Evolutionary conservation across 2,888 invertebrate species (phyloP), one percentile per base, ranked within the genome.

Genomic region (Epistrophella euchroma): DNA sequence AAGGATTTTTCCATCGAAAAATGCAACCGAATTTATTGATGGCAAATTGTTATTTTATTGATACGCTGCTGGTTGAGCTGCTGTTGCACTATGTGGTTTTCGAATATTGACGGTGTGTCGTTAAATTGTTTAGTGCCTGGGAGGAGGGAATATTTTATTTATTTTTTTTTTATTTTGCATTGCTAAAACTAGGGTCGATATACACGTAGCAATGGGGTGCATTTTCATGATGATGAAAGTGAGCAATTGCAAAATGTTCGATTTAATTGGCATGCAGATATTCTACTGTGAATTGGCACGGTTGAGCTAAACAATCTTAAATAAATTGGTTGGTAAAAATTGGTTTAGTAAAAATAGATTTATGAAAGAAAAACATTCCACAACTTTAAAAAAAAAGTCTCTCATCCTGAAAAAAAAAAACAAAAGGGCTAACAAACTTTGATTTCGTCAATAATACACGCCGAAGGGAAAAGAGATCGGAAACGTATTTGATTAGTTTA

Each of bases 21-120:
- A 62, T 40, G 56, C 58, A 70, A 28, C 68, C 73, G 72, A 81
- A 80, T 81, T 86, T 86, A 86, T 86, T 81, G 85, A 78, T 78
- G 71, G 82, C 77, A 74, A 78, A 82, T 86, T 78, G 82, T 56
- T 74, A 72, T 81, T 86, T 86, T 81, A 77, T 77, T 70, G 73
- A 68, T 70, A 64, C 55, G 72, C 80, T 52, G 58, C 74, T 76
- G 70, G 35, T 56, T n/a, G 45, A 55, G 28, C 11, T 45, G 64
- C 17, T 47, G 19, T 4, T 56, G 22, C 60, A 40, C 37, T 68
- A n/a, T n/a, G 68, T 37, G 19, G 52, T 52, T 68, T 68, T 68
- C 37, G 2, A 68, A 37, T 37, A 52, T 25, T 52, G 37, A 25
- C 52, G 62, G 35, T 28, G 35, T 28, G 17, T 45, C 25, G 64